Evolutionary conservation across 64 coral and sea anemone genomes (phyloP), one percentile per base, ranked within the genome.

Genomic region (Cladopsammia gracilis): DNA sequence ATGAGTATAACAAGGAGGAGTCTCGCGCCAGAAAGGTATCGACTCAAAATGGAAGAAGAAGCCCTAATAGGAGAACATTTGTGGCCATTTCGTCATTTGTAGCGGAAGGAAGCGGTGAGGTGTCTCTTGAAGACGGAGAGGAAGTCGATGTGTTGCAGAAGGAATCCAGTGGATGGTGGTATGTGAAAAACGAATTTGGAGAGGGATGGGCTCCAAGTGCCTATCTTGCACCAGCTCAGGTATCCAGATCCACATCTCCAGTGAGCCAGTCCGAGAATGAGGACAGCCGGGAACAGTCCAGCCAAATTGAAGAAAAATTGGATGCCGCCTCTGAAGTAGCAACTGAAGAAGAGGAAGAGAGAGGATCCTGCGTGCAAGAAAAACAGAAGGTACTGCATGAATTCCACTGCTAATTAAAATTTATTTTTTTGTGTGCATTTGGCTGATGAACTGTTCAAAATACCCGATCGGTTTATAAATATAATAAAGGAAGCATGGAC

Each of bases 161-260:
- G n/a, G 80, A 84, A 20, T 19, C 60, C 16, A 84, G 80, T 24
- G 80, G 80, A 67, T 84, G 80, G 80, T 84, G 80, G 80, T 84
- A 84, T 22, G 43, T 84, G 1, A 84, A 84, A 51, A 84, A n/a
- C 48, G 62, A 68, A 3, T 49, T 84, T 44, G 18, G 60, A 48
- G 80, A 84, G 42, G 80, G 80, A 6, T 84, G 80, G 80, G 80
- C 80, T 14, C 80, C 80, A 9, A 50, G 62, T 23, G 80, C 80
- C 12, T 84, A 65, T 25, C 62, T 84, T n/a, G 45, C 19, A 64
- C 62, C 80, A 18, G 44, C 42, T 25, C 57, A 61, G 25, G 10
- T 43, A 48, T 68, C 80, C 18, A 67, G 80, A 18, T 67, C 80
- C 19, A 20, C 80, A 25, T 84, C 80, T 22, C 80, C 80, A 14